Evolutionary conservation across 2,113 vertebrate genomes (phyloP), one percentile per base, ranked within the genome.

Genomic region (Mus pahari): DNA sequence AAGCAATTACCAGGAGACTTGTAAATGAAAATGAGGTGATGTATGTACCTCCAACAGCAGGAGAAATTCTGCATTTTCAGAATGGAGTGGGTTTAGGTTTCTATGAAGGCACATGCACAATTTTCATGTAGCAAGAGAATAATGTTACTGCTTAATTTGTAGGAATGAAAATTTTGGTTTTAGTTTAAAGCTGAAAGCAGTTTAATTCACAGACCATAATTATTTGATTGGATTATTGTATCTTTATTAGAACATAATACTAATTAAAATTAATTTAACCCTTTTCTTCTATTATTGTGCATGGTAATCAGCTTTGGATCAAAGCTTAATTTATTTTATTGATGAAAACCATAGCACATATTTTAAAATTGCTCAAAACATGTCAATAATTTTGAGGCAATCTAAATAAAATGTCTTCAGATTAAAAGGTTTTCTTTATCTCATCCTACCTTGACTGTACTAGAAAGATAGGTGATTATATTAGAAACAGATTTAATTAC

Each of bases 331-430:
- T 97, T 17, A 78, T 96, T 98, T 96, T 96, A 95, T 53, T 78
- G 22, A 98, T 96, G 95, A 96, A 97, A 98, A 96, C 31, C 60
- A 95, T 96, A 96, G 78, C 74, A 73, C 96, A 86, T 93, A 95
- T 48, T 92, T 93, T 17, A 97, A 89, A 97, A 91, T 89, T 79
- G 70, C 73, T 50, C 87, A 60, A 89, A 97, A 97, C 96, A 95
- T 60, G 36, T 94, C 78, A 96, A 73, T 92, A 50, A 82, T 95
- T 96, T 92, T 92, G 77, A 95, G 96, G 5, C 26, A 95, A 94
- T n/a, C 73, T 94, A 96, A 97, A 88, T 94, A 95, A 96, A 94
- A 31, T 60, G 7, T 60, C 19, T 87, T 94, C 89, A 78, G 66
- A 94, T 78, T 42, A 94, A 53, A 83, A 28, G 20, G 20, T 68